phyloP scores from a whole-genome alignment of 2,888 invertebrate genomes.

The Cerastis rubricosa region DNA sequence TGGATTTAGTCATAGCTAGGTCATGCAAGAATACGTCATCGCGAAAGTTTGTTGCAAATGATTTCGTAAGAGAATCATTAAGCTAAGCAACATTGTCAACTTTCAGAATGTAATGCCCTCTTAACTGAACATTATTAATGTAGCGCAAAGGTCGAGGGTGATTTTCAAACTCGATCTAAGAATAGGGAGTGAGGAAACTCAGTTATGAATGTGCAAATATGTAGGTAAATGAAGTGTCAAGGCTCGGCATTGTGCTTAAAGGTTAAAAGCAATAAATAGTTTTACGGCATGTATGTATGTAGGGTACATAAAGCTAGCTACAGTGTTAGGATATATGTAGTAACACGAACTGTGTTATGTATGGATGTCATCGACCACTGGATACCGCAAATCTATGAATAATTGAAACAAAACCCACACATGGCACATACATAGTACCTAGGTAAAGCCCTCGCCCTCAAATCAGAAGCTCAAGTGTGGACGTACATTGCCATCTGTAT shows the following conservation, averaged over 20 bases:
- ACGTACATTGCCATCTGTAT: no score
- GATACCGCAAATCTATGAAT: neutral
- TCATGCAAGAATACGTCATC: constrained; percentile 2
- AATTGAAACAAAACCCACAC: constrained; percentile 7
- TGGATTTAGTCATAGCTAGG: neutral
- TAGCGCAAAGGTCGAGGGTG: neutral
- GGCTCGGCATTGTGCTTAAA: constrained; percentile 34
- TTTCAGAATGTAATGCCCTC: neutral
- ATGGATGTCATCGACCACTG: neutral
- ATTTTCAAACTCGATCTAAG: neutral
- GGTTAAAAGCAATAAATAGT: constrained; percentile 38
- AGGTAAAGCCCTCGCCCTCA: neutral
- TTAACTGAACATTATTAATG: no score
- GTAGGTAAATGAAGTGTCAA: constrained; percentile 30
- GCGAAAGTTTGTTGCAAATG: constrained; percentile 1
- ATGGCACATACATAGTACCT: neutral
- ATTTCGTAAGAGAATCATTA: neutral
- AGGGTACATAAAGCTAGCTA: constrained; percentile 4
- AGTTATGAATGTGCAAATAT: constrained; percentile 50
- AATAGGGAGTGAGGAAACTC: neutral
- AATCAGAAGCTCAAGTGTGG: neutral
- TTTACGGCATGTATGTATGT: constrained; percentile 23
- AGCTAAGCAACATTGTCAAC: neutral
- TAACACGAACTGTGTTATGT: constrained; percentile 11
- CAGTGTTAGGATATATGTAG: constrained; percentile 29